Evolutionary conservation across 2,797 vertebrate species (phyloP).

Genomic region (Leuciscus waleckii): DNA sequence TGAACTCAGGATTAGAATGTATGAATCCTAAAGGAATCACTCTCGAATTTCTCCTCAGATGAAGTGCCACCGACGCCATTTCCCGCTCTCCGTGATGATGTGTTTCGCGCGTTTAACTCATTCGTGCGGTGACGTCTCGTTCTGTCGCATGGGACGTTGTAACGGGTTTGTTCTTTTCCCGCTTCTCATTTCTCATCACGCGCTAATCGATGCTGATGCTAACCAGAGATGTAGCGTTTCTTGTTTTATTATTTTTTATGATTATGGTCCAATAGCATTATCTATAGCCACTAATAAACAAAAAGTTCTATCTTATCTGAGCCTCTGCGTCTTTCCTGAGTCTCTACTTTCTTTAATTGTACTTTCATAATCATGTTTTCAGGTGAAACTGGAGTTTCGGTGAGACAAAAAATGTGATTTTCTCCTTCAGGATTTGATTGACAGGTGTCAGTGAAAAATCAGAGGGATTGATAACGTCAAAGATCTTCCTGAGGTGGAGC

Average conservation of each 20-base stretch:
- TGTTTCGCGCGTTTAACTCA: neutral
- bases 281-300: constrained; percentile 73
- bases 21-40: constrained; percentile 36
- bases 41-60: constrained; percentile 17
- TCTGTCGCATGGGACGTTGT: constrained; percentile 63
- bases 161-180: constrained; percentile 60
- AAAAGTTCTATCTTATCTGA: constrained; percentile 59
- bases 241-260: constrained; percentile 72
- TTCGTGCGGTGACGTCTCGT: constrained; percentile 58
- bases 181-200: constrained; percentile 64
- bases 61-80: constrained; percentile 39
- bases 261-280: constrained; percentile 79
- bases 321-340: constrained; percentile 4
- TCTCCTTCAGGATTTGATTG: neutral
- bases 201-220: constrained; percentile 79
- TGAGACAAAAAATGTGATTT: neutral
- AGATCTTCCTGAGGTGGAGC: too few relatives aligned
- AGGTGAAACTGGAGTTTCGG: neutral
- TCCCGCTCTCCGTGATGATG: neutral
- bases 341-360: neutral
- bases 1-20: constrained; percentile 61
- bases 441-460: neutral
- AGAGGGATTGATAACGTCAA: neutral
- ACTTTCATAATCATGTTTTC: neutral
- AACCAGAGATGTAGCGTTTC: constrained; percentile 77